Conservation (phyloP, 1,140 invertebrate genomes). For the Vanessa atalanta region DNA sequence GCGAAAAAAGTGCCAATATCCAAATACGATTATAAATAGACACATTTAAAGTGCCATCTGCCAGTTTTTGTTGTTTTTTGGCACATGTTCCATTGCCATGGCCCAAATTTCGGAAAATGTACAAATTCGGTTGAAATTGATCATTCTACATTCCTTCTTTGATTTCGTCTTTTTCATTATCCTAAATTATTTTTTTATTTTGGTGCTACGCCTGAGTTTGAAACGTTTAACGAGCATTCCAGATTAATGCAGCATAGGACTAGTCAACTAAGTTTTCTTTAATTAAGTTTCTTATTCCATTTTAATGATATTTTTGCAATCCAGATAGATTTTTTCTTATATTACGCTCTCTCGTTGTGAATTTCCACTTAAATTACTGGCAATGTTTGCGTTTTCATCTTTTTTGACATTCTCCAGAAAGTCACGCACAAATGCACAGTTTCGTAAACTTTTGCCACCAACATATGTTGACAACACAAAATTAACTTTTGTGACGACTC, state of each 20-base stretch:
- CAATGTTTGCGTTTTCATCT: no score
- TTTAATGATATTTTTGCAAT: neutral
- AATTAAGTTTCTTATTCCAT: neutral
- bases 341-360: no score
- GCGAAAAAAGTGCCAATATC: no score
- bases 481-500: no score
- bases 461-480: no score
- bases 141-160: constrained; percentile 13
- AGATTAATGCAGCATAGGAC: neutral
- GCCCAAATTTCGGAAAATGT: neutral
- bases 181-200: neutral
- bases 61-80: neutral
- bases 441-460: no score
- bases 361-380: no score
- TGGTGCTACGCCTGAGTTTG: neutral
- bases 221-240: constrained; percentile 5
- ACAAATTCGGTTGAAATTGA: neutral
- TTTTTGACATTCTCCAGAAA: no score
- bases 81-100: neutral
- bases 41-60: no score
- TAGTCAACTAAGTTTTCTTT: constrained; percentile 5
- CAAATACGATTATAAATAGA: no score
- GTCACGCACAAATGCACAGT: no score
- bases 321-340: no score
- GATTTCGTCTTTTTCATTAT: neutral